These are phyloP conservation scores for Argopecten irradians DNA, from an alignment of 1,140 invertebrate genomes.

Conservation along the genomic window DNA sequence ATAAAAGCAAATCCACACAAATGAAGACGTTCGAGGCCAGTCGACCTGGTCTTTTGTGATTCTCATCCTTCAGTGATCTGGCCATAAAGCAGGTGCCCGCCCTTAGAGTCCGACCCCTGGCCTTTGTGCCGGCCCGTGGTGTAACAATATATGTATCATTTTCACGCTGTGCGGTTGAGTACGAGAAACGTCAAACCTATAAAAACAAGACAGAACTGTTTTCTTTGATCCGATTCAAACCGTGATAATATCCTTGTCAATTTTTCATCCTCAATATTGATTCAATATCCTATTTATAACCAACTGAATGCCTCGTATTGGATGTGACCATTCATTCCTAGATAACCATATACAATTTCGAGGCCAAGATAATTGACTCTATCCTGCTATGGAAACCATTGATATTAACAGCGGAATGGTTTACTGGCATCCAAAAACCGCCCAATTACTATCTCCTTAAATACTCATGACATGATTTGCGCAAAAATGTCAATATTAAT, in stretches of 20 bases:
- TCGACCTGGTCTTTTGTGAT: neutral
- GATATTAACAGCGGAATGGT: no score
- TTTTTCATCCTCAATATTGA: conserved; percentile 17
- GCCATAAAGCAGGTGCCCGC: neutral
- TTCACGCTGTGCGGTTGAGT: conserved; percentile 15
- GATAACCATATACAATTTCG: no score
- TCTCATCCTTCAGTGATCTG: neutral
- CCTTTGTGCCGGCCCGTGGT: neutral
- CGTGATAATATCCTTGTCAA: neutral
- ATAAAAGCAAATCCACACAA: neutral
- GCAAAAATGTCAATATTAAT: no score
- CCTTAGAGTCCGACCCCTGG: neutral
- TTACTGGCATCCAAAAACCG: no score
- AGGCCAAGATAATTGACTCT: no score
- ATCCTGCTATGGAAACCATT: no score
- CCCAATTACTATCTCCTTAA: no score
- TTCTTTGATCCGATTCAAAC: neutral
- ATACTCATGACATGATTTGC: no score
- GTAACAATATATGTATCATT: conserved; percentile 23
- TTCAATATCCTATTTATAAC: neutral
- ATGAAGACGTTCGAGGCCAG: neutral
- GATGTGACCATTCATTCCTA: no score
- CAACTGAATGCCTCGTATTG: neutral
- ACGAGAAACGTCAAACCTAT: neutral
- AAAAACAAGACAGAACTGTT: neutral